A percentile compares a stretch with the other conserved stretches of the same genome.
Evolutionary conservation across 2,888 invertebrate genomes (phyloP).

Genomic region (Sinopyrophorus schimmeli): DNA sequence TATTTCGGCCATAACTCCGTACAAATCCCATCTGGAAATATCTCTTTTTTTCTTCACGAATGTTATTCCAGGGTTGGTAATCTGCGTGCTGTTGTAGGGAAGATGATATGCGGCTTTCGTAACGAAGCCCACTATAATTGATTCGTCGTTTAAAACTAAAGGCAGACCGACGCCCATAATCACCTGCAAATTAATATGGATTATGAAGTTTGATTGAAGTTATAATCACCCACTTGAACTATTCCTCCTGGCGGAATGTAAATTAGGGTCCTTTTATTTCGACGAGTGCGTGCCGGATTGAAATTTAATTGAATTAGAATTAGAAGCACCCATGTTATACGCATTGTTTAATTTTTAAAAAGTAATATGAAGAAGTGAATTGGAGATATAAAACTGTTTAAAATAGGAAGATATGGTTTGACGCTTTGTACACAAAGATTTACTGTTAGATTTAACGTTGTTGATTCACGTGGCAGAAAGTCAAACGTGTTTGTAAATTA

Average conservation of each 20-base stretch:
- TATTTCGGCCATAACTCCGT: constrained; percentile 65
- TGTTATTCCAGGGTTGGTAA: constrained; percentile 40
- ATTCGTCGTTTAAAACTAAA: constrained; percentile 55
- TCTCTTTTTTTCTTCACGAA: constrained; percentile 37
- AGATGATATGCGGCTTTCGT: constrained; percentile 54
- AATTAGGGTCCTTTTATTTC: constrained; percentile 33
- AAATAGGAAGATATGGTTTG: no score
- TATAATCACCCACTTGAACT: constrained; percentile 24
- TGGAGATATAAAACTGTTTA: no score
- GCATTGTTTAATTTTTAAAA: no score
- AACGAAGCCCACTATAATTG: constrained; percentile 55
- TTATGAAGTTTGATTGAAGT: neutral
- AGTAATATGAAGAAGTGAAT: no score
- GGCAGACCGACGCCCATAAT: constrained; percentile 58
- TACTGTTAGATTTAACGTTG: no score
- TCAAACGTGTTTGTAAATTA: no score
- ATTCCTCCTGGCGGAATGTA: constrained; percentile 28
- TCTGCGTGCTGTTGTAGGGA: constrained; percentile 42
- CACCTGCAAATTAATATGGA: constrained; percentile 47
- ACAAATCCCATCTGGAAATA: constrained; percentile 65
- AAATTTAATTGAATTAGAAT: no score
- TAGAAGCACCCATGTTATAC: no score
- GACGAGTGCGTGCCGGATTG: no score
- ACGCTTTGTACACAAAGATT: no score
- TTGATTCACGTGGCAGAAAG: no score